Conservation (phyloP, 2,113 vertebrate species). For the Nannobrachium achirus region DNA sequence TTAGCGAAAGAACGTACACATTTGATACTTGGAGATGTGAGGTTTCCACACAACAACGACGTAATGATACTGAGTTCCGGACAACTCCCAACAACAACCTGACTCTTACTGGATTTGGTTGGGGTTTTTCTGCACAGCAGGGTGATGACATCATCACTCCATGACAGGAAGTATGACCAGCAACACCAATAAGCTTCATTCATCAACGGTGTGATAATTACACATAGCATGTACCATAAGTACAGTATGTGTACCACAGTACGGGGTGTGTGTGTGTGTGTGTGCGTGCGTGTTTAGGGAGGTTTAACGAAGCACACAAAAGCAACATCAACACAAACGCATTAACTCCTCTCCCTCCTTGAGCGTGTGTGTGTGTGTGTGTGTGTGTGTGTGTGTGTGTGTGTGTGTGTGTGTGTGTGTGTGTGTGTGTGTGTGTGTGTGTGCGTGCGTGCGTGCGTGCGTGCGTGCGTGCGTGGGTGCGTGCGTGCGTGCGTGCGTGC, state of each 20-base stretch:
- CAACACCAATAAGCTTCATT: too few species aligned
- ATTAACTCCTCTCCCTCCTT: slow-evolving; percentile 17
- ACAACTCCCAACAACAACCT: too few species aligned
- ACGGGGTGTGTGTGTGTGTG: not conserved
- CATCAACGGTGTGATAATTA: too few species aligned
- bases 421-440: not conserved
- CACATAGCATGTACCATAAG: too few species aligned
- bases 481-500: too few species aligned
- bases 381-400: not conserved
- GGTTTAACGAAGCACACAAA: slow-evolving; percentile 30
- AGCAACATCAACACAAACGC: slow-evolving; percentile 19
- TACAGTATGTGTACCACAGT: not conserved
- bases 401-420: slow-evolving; percentile 1
- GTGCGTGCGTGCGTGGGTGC: not conserved
- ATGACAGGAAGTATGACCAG: not conserved
- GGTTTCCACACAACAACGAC: too few species aligned
- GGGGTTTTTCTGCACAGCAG: not conserved
- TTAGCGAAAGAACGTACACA: too few species aligned
- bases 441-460: not conserved
- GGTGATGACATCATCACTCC: not conserved
- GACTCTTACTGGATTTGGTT: too few species aligned
- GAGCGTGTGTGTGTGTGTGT: not conserved
- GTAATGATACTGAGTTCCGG: too few species aligned
- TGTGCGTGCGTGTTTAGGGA: slow-evolving; percentile 2
- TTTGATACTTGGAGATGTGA: too few species aligned